Evolutionary conservation across 1,140 invertebrate species (phyloP).

Genomic region (Daktulosphaira vitifoliae): DNA sequence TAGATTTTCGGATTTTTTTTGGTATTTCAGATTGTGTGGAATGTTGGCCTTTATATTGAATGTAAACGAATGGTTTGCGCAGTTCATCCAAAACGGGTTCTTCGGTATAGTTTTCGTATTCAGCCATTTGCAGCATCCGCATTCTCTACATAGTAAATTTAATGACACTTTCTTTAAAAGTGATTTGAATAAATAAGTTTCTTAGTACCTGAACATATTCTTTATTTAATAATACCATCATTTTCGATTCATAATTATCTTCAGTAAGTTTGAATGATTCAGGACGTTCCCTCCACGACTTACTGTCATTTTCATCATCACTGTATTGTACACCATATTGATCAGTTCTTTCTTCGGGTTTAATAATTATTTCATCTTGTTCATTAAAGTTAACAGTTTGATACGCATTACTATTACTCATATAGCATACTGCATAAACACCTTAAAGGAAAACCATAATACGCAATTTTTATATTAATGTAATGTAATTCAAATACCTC

Average conservation of each 20-base stretch:
- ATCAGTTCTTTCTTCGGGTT: not conserved
- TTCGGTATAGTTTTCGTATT: not conserved
- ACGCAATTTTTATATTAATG: not conserved
- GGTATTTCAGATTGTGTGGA: too few relatives aligned
- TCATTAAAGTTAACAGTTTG: not conserved
- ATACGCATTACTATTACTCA: not conserved
- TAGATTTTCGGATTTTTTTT: too few relatives aligned
- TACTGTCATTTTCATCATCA: not conserved
- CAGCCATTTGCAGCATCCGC: not conserved
- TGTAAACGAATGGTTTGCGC: too few relatives aligned
- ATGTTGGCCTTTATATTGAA: too few relatives aligned
- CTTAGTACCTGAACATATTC: conserved; percentile 20
- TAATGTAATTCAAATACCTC: too few relatives aligned
- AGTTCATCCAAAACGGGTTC: too few relatives aligned
- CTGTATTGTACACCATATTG: not conserved
- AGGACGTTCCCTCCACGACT: not conserved
- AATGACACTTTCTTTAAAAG: too few relatives aligned
- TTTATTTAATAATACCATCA: conserved; percentile 6
- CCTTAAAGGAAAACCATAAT: not conserved
- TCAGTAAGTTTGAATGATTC: not conserved
- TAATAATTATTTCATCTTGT: not conserved
- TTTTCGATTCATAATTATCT: conserved; percentile 10
- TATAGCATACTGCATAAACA: conserved; percentile 12
- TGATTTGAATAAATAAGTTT: too few relatives aligned
- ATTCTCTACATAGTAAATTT: not conserved